phyloP scores from a whole-genome alignment of 2,888 invertebrate species.

The Aproaerema taeniolella region DNA sequence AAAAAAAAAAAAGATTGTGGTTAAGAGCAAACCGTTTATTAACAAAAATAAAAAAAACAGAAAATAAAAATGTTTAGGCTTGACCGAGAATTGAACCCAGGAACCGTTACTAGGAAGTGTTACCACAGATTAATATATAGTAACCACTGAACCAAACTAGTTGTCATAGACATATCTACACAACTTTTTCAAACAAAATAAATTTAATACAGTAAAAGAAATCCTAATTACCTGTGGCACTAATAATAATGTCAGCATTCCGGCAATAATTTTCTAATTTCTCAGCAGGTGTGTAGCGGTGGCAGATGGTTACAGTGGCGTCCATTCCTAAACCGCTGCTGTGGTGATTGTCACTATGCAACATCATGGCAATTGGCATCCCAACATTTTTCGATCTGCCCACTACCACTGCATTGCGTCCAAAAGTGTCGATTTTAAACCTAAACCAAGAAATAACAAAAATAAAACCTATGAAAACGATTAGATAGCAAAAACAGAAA shows the following conservation, averaged over 20 bases:
- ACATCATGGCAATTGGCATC: conserved; percentile 90
- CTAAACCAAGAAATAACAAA: conserved; percentile 35
- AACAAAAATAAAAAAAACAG: too few species aligned
- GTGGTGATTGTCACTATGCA: conserved; percentile 85
- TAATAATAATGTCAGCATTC: conserved; percentile 86
- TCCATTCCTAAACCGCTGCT: conserved; percentile 85
- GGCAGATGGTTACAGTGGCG: conserved; percentile 93
- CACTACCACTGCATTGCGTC: conserved; percentile 92
- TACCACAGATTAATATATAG: too few species aligned
- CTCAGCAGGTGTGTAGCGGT: conserved; percentile 89
- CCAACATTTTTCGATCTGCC: conserved; percentile 96
- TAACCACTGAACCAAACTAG: too few species aligned
- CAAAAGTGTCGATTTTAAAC: conserved; percentile 83
- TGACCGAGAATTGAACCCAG: too few species aligned
- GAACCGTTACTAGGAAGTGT: too few species aligned
- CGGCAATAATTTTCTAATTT: conserved; percentile 83
- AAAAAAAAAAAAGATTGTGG: too few species aligned
- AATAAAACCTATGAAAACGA: conserved; percentile 31
- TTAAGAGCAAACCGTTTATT: too few species aligned
- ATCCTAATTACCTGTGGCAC: conserved; percentile 79
- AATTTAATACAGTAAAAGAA: not conserved
- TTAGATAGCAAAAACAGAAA: too few species aligned
- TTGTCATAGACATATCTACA: too few species aligned
- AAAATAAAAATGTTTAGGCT: too few species aligned
- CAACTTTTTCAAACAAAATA: too few species aligned